phyloP scores from a whole-genome alignment of 1,140 invertebrate genomes.

The Diprion similis region DNA sequence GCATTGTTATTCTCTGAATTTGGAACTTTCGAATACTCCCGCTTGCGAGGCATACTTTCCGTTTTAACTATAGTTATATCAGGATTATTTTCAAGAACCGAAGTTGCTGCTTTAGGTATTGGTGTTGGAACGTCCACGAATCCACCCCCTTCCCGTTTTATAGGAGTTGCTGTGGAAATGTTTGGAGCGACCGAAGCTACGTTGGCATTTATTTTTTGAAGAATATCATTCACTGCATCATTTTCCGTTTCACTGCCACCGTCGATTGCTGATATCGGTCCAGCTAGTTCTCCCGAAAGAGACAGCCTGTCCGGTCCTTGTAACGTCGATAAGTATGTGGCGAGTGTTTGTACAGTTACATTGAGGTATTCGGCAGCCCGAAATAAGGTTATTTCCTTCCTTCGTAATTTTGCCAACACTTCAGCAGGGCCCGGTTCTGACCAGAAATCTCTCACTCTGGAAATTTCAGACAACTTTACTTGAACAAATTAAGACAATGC shows the following conservation, averaged over 20 bases:
- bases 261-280: conserved; percentile 36
- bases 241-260: conserved; percentile 49
- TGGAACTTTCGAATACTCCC: conserved; percentile 57
- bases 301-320: conserved; percentile 63
- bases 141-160: conserved; percentile 56
- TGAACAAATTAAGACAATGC: conserved; percentile 4
- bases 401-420: conserved; percentile 72
- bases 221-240: conserved; percentile 50
- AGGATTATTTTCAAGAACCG: conserved; percentile 66
- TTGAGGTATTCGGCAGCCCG: conserved; percentile 76
- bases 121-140: conserved; percentile 53
- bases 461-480: conserved; percentile 36
- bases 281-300: conserved; percentile 51
- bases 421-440: conserved; percentile 76
- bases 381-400: conserved; percentile 74
- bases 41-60: conserved; percentile 58
- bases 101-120: conserved; percentile 56
- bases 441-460: conserved; percentile 79
- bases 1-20: conserved; percentile 59
- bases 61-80: conserved; percentile 71
- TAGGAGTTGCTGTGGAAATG: conserved; percentile 51
- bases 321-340: conserved; percentile 72
- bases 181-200: conserved; percentile 42
- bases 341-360: conserved; percentile 74
- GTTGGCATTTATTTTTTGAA: conserved; percentile 54